phyloP scores from a whole-genome alignment of 2,888 invertebrate genomes.

The Drosophila percnosoma region DNA sequence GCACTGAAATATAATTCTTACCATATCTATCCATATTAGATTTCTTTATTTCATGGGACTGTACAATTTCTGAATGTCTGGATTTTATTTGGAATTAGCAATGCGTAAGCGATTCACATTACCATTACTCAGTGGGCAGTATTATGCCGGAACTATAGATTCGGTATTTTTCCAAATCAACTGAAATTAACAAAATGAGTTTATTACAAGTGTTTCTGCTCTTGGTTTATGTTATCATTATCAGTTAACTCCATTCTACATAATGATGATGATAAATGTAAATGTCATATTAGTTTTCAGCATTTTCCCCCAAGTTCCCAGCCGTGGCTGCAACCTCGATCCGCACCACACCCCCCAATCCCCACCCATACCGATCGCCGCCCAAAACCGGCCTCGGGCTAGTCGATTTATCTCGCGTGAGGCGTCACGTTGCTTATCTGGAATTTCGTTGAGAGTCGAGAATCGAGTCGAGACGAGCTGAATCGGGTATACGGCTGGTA shows the following conservation, averaged over 20 bases:
- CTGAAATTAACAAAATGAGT: background rate
- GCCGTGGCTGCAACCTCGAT: background rate
- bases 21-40: background rate
- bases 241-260: background rate
- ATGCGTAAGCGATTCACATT: background rate
- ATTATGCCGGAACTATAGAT: background rate
- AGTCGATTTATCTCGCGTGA: slow-evolving; percentile 71
- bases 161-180: background rate
- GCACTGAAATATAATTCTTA: slow-evolving; percentile 30
- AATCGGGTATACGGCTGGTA: slow-evolving; percentile 26
- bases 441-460: slow-evolving; percentile 34
- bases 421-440: slow-evolving; percentile 77
- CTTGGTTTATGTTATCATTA: background rate
- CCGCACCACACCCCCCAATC: background rate
- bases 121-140: background rate
- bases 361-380: background rate
- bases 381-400: slow-evolving; percentile 1
- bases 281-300: slow-evolving; percentile 48
- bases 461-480: slow-evolving; percentile 28
- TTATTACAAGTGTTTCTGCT: background rate
- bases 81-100: background rate
- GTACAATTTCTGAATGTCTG: background rate
- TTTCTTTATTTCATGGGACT: slow-evolving; percentile 1
- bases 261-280: slow-evolving; percentile 23
- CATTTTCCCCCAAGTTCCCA: slow-evolving; percentile 9